Evolutionary conservation across 2,888 invertebrate genomes (phyloP).

Genomic region (Strigamia maritima): DNA sequence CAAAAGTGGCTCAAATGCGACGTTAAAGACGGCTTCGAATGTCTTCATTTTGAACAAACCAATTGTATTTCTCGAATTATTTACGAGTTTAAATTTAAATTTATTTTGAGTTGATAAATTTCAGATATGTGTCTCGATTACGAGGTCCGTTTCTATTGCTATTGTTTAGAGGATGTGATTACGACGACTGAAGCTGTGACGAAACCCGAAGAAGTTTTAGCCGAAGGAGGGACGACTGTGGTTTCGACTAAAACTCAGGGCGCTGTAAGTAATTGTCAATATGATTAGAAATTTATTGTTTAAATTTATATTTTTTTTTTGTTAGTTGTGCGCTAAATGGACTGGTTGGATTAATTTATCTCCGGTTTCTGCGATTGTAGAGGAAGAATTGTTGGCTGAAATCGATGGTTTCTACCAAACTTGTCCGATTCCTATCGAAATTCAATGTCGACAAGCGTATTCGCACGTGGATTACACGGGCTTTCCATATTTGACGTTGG

Average conservation of each 20-base stretch:
- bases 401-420: slow-evolving; percentile 45
- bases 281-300: not conserved
- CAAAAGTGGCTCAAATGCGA: slow-evolving; percentile 45
- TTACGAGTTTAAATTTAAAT: not conserved
- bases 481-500: not conserved
- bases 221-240: not conserved
- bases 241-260: not conserved
- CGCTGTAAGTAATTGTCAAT: not conserved
- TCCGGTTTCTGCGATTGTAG: slow-evolving; percentile 43
- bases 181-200: slow-evolving; percentile 34
- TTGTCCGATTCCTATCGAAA: slow-evolving; percentile 44
- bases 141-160: slow-evolving; percentile 47
- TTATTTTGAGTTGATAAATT: not conserved
- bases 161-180: slow-evolving; percentile 42
- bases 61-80: slow-evolving; percentile 1
- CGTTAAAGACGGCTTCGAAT: slow-evolving; percentile 42
- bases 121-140: slow-evolving; percentile 46
- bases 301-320: not conserved
- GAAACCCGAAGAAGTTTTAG: not conserved
- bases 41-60: slow-evolving; percentile 41
- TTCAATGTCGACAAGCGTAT: slow-evolving; percentile 39
- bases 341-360: slow-evolving; percentile 51
- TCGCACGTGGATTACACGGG: slow-evolving; percentile 29
- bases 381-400: slow-evolving; percentile 46
- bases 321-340: slow-evolving; percentile 56